A percentile compares a stretch with the other conserved stretches of the same genome.
Conservation (phyloP, 2,113 vertebrate genomes). For the Megalops atlanticus region DNA sequence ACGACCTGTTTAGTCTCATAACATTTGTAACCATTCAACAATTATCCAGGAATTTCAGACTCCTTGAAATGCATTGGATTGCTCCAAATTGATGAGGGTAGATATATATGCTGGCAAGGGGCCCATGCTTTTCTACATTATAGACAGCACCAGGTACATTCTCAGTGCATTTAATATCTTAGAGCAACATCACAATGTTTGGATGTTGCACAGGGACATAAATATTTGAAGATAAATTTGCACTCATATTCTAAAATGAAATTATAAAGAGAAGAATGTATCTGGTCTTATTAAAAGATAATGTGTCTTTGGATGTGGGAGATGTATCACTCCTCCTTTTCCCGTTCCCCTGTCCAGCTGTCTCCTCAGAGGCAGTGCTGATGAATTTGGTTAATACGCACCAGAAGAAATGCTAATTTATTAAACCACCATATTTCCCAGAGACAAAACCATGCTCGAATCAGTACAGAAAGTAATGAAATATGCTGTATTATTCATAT, state of each 20-base stretch:
- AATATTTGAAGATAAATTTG: slow-evolving; percentile 25
- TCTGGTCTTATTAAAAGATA: slow-evolving; percentile 36
- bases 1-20: too few species aligned
- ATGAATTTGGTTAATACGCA: slow-evolving; percentile 29
- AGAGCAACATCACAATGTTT: slow-evolving; percentile 1
- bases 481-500: slow-evolving; percentile 40
- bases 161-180: not conserved
- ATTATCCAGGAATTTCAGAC: not conserved
- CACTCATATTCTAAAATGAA: slow-evolving; percentile 30
- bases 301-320: slow-evolving; percentile 18
- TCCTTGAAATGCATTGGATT: not conserved
- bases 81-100: not conserved
- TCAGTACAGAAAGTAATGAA: slow-evolving; percentile 43
- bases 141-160: not conserved
- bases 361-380: slow-evolving; percentile 28
- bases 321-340: not conserved
- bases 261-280: slow-evolving; percentile 24
- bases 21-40: too few species aligned
- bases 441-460: slow-evolving; percentile 37
- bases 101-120: not conserved
- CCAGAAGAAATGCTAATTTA: slow-evolving; percentile 37
- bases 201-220: slow-evolving; percentile 16
- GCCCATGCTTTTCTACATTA: too few species aligned
- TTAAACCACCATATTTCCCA: slow-evolving; percentile 22
- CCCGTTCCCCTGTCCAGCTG: not conserved